Evolutionary conservation across 2,888 invertebrate species (phyloP), one percentile per base, ranked within the genome.

Genomic region (Carpatolechia fugitivella): DNA sequence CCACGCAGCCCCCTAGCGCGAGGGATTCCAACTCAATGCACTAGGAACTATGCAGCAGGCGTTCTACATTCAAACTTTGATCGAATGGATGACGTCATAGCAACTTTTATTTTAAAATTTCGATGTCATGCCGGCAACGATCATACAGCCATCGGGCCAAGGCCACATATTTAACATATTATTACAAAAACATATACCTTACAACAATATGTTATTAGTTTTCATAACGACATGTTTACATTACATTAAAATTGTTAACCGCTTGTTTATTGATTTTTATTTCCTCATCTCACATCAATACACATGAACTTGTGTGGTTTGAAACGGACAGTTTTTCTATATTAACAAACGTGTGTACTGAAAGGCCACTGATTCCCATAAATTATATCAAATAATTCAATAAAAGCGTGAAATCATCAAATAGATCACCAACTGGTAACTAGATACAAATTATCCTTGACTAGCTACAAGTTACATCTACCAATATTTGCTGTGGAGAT

Each of bases 1-100:
- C 58, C 53, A 44, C 44, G 68, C 72, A 70, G 76, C 76, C 79
- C 80, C 76, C 73, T 70, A 67, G 69, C 72, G 70, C 75, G 76
- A 66, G 61, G 63, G 67, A 69, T 71, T 65, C 62, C 65, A 46
- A 35, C 54, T 30, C 40, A 20, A 40, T 40, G 40, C n/a, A 52
- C 14, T 52, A 51, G 18, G 35, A 30, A 38, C 50, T 44, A 36
- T 50, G 50, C 51, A 51, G 18, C 49, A 18, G 40, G 14, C 14
- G 49, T 49, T 49, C 49, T 18, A 49, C 49, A 36, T 49, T 49
- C 35, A 36, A 35, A 49, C 31, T 35, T 24, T 35, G 20, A 20
- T 31, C 13, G 24, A n/a, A 8, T 49, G 49, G 35, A 8, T 49
- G 49, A 49, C 49, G 49, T 49, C 36, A 36, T 5, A 13, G 20